Conservation (phyloP, 92 coral and sea anemone species). For the Parazoanthus swiftii region DNA sequence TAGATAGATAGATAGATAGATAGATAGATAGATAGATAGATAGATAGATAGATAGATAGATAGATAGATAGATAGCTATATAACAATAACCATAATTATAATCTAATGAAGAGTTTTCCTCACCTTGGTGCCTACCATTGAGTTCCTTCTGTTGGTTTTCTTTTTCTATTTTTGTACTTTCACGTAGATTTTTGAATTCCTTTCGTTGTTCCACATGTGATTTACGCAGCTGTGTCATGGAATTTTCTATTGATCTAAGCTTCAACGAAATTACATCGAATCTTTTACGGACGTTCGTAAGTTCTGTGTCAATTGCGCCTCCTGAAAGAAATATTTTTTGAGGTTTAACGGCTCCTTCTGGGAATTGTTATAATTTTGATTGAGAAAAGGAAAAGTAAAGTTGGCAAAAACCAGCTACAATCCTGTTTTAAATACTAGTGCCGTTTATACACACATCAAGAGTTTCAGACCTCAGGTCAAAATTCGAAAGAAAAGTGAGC, state of each 20-base stretch:
- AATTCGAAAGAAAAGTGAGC: too few species aligned
- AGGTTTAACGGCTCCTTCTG: background rate
- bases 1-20: too few species aligned
- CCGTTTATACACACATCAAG: too few species aligned
- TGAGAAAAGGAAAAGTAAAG: too few species aligned
- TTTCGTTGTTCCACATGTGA: slow-evolving; percentile 5
- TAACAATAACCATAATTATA: too few species aligned
- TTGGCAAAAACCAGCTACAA: too few species aligned
- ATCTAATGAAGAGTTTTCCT: background rate
- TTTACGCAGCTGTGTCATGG: background rate
- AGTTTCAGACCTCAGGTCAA: too few species aligned
- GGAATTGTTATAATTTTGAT: background rate
- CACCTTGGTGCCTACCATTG: background rate
- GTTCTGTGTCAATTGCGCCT: background rate
- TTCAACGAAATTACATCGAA: background rate
- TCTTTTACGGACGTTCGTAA: background rate
- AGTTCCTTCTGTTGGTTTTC: background rate
- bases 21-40: too few species aligned
- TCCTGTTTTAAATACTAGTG: too few species aligned
- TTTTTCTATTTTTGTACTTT: background rate
- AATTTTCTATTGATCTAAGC: background rate
- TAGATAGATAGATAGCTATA: too few species aligned
- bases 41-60: too few species aligned
- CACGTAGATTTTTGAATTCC: background rate
- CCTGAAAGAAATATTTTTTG: background rate